Evolutionary conservation across 2,797 vertebrate species (phyloP).

Genomic region (Cyclopterus lumpus): DNA sequence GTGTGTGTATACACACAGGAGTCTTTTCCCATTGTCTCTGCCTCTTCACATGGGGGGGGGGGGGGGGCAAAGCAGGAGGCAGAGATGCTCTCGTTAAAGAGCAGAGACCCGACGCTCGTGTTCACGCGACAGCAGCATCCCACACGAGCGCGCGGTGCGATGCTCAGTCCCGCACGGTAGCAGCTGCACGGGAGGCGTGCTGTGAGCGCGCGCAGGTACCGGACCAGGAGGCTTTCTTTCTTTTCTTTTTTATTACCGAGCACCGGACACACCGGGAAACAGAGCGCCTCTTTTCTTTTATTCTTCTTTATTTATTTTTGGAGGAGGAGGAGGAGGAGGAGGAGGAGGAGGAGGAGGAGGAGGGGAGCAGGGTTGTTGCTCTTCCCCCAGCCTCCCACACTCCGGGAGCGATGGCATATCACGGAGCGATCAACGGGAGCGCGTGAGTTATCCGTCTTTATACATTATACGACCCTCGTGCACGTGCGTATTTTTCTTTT

Average conservation of each 20-base stretch:
- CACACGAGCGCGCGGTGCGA: slow-evolving; percentile 65
- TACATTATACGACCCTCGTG: neutral
- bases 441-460: slow-evolving; percentile 75
- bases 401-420: slow-evolving; percentile 74
- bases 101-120: slow-evolving; percentile 67
- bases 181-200: slow-evolving; percentile 59
- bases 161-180: slow-evolving; percentile 70
- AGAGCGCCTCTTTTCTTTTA: slow-evolving; percentile 43
- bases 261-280: slow-evolving; percentile 52
- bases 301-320: neutral
- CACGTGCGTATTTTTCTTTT: slow-evolving; percentile 10
- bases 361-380: neutral
- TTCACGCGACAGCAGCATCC: slow-evolving; percentile 79
- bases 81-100: slow-evolving; percentile 63
- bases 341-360: neutral
- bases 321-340: neutral
- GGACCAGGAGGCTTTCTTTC: slow-evolving; percentile 39
- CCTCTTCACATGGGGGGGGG: slow-evolving; percentile 23
- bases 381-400: slow-evolving; percentile 38
- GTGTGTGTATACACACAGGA: too few species aligned
- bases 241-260: slow-evolving; percentile 37
- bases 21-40: slow-evolving; percentile 18
- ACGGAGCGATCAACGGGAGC: slow-evolving; percentile 70
- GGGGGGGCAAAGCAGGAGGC: slow-evolving; percentile 55
- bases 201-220: slow-evolving; percentile 28